Evolutionary conservation across 2,797 vertebrate genomes (phyloP), one percentile per base, ranked within the genome.

Genomic region (Knipowitschia caucasica): DNA sequence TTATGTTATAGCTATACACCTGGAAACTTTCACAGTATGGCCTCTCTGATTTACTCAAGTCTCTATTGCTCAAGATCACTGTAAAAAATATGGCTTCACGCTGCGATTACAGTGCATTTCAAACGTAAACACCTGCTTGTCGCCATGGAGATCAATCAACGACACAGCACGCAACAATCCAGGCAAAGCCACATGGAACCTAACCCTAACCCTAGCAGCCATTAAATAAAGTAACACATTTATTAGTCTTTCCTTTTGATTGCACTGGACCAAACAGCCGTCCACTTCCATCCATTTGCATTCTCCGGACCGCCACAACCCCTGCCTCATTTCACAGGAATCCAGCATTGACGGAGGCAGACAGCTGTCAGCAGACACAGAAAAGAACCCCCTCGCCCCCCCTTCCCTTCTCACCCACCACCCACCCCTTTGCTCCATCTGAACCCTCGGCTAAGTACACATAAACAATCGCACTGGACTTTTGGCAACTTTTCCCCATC

Each of bases 271-370:
- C 36, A 21, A 21, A 21, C 36, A 31, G 11, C 64, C 66, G 64
- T 69, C 79, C 59, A 53, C 30, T 38, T 53, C 71, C 67, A 38
- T 66, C 72, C 83, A 81, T 89, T 87, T 87, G 79, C 86, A 87
- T 89, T 87, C 82, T 27, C 62, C 79, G 75, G 73, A 81, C 82
- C 66, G 14, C 43, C 63, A 74, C 66, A 80, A 81, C 73, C n/a
- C 64, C 82, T 77, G 78, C 77, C 83, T 89, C 83, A 86, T 88
- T 89, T 87, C 85, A 76, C 86, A 88, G 85, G 87, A 89, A 88
- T 89, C 80, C 83, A 57, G 75, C 83, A 81, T 67, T 88, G 88
- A 89, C 69, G 53, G 85, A 89, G 73, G 83, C 81, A 79, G 82
- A 88, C 89, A 90, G 88, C 89, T 91, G 88, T 90, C 88, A 87